phyloP scores from a whole-genome alignment of 2,797 vertebrate genomes.

The Pelochelys cantorii region DNA sequence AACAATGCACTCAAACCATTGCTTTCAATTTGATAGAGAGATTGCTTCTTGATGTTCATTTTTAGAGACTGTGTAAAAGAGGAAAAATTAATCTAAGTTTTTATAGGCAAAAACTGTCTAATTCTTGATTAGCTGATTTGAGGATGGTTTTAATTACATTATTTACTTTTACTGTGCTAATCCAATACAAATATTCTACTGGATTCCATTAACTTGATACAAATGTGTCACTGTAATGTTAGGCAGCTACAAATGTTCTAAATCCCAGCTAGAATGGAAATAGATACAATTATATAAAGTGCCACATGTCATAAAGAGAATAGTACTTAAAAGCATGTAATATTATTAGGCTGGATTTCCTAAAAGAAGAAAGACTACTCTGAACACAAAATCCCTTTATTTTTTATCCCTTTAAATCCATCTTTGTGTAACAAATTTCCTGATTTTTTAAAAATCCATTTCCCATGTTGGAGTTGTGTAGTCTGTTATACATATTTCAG shows the following conservation, averaged over 20 bases:
- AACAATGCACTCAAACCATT: background rate
- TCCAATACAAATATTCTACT: background rate
- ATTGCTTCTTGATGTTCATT: background rate
- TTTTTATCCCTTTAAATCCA: constrained; percentile 58
- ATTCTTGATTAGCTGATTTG: background rate
- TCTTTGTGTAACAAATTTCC: constrained; percentile 43
- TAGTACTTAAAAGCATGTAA: constrained; percentile 30
- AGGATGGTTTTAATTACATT: background rate
- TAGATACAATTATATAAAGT: constrained; percentile 17
- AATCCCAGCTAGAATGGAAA: constrained; percentile 23
- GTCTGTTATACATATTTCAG: constrained; percentile 21
- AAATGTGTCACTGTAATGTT: background rate
- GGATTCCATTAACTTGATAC: background rate
- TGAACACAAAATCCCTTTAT: constrained; percentile 10
- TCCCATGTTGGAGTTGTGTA: background rate
- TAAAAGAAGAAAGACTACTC: constrained; percentile 16
- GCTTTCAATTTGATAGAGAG: background rate
- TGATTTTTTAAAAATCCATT: background rate
- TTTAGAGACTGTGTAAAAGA: background rate
- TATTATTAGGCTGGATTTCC: constrained; percentile 41
- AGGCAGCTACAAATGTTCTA: constrained; percentile 37
- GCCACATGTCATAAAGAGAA: constrained; percentile 32
- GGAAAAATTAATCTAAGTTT: background rate
- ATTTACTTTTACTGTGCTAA: background rate
- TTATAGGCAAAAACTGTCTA: background rate